phyloP scores from a whole-genome alignment of 2,888 invertebrate genomes.

The Dynastes maya region DNA sequence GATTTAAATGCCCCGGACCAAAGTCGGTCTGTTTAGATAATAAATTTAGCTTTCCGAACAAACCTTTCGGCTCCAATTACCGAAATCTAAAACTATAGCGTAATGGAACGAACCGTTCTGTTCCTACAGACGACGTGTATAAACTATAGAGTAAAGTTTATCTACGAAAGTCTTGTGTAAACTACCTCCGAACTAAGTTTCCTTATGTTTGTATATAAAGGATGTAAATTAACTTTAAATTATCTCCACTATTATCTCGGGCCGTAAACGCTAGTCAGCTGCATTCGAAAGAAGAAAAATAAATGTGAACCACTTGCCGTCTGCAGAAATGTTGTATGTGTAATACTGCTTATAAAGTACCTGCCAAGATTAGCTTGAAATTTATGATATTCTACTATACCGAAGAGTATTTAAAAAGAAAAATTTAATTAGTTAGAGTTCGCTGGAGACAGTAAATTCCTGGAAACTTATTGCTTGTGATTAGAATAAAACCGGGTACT shows the following conservation, averaged over 20 bases:
- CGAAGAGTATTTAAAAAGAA: not conserved
- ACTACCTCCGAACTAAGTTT: slow-evolving; percentile 49
- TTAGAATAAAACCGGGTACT: no score
- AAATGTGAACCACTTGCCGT: slow-evolving; percentile 19
- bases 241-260: slow-evolving; percentile 45
- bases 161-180: slow-evolving; percentile 40
- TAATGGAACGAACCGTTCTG: slow-evolving; percentile 32
- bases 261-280: slow-evolving; percentile 20
- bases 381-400: slow-evolving; percentile 9
- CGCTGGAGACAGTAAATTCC: not conserved
- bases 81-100: slow-evolving; percentile 44
- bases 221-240: slow-evolving; percentile 53
- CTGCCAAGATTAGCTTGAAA: slow-evolving; percentile 7
- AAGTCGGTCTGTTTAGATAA: slow-evolving; percentile 43
- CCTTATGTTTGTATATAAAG: slow-evolving; percentile 40
- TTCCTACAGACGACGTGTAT: slow-evolving; percentile 1
- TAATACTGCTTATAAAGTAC: slow-evolving; percentile 1
- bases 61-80: slow-evolving; percentile 49
- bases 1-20: slow-evolving; percentile 25
- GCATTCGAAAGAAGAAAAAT: slow-evolving; percentile 29
- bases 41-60: slow-evolving; percentile 40
- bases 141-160: slow-evolving; percentile 43
- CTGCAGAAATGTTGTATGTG: not conserved
- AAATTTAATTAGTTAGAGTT: slow-evolving; percentile 5
- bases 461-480: no score